A percentile compares a stretch with the other conserved stretches of the same genome.
Evolutionary conservation across 2,113 vertebrate genomes (phyloP).

Genomic region (Mobula birostris): DNA sequence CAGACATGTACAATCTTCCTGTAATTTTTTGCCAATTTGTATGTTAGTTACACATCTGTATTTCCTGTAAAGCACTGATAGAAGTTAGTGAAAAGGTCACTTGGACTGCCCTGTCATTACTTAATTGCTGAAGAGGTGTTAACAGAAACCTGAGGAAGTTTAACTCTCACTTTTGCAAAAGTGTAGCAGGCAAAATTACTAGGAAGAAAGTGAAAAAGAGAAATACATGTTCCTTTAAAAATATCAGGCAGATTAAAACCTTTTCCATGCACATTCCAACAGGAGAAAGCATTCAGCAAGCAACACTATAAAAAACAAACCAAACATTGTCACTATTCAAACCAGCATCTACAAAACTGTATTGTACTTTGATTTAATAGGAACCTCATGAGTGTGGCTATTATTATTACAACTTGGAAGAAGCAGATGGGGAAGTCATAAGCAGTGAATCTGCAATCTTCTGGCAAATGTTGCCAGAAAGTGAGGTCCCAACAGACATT

Average conservation of each 20-base stretch:
- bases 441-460: neutral
- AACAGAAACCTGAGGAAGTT: too few relatives aligned
- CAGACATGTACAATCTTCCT: neutral
- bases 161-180: too few relatives aligned
- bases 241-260: too few relatives aligned
- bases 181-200: too few relatives aligned
- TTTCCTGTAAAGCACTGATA: neutral
- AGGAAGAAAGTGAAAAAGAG: too few relatives aligned
- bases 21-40: neutral
- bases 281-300: too few relatives aligned
- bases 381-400: neutral
- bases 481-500: neutral
- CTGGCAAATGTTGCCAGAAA: neutral
- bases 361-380: neutral
- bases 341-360: neutral
- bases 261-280: too few relatives aligned
- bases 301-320: too few relatives aligned
- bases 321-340: neutral
- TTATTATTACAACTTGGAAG: neutral
- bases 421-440: neutral
- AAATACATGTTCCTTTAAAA: too few relatives aligned
- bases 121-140: too few relatives aligned
- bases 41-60: neutral
- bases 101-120: too few relatives aligned
- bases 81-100: neutral